These are phyloP conservation scores for Chromis chromis DNA, from an alignment of 2,797 vertebrate genomes.

Conservation along the genomic window DNA sequence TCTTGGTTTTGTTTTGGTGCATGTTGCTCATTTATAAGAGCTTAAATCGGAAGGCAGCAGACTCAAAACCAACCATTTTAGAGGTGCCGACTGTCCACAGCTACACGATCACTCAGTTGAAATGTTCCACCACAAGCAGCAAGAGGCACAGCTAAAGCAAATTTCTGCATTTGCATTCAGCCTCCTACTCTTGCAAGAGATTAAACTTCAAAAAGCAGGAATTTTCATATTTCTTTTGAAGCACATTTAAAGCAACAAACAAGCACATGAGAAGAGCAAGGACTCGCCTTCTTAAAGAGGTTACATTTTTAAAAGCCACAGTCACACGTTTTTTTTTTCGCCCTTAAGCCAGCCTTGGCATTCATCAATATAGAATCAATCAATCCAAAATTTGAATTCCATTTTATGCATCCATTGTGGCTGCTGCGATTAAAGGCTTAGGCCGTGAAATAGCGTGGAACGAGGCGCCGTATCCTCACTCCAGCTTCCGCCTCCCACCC, in stretches of 20 bases:
- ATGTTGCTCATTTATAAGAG: conserved; percentile 17
- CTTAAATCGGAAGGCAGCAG: conserved; percentile 11
- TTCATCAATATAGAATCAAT: conserved; percentile 78
- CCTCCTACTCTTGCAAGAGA: conserved; percentile 59
- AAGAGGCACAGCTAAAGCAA: conserved; percentile 43
- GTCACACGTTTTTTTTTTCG: conserved; percentile 8
- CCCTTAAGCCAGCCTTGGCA: conserved; percentile 57
- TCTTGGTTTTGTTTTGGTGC: conserved; percentile 1
- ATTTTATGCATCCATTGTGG: conserved; percentile 72
- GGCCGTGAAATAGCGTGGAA: conserved; percentile 69
- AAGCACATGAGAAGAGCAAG: conserved; percentile 32
- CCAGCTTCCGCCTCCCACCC: conserved; percentile 61
- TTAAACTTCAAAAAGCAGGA: conserved; percentile 72
- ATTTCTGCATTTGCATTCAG: conserved; percentile 71
- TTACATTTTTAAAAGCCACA: conserved; percentile 49
- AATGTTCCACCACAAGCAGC: conserved; percentile 30
- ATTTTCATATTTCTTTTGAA: conserved; percentile 67
- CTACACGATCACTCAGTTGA: conserved; percentile 19
- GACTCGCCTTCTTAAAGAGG: conserved; percentile 49
- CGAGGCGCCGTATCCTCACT: conserved; percentile 46
- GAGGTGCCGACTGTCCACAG: conserved; percentile 15
- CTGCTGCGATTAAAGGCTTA: conserved; percentile 76
- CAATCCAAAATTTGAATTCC: conserved; percentile 75
- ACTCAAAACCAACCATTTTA: neutral
- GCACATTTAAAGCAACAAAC: conserved; percentile 61